phyloP scores from a whole-genome alignment of 2,797 vertebrate genomes.

The Sebastes nivosus region DNA sequence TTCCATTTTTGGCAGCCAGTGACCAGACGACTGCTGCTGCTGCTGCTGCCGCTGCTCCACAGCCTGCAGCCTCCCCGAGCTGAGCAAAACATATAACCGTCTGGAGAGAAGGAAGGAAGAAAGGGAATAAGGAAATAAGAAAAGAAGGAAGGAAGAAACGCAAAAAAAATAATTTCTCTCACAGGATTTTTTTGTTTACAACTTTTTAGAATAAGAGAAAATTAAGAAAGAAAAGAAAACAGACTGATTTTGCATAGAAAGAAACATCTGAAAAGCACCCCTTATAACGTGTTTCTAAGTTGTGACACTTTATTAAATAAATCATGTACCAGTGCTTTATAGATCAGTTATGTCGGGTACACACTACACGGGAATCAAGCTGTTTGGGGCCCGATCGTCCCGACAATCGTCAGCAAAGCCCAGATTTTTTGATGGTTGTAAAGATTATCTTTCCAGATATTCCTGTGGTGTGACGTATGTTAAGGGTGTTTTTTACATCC shows the following conservation, averaged over 20 bases:
- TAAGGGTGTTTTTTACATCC: too few relatives aligned
- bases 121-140: background rate
- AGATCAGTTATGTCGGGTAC: background rate
- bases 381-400: too few relatives aligned
- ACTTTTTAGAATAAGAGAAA: background rate
- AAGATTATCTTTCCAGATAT: too few relatives aligned
- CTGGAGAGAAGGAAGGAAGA: background rate
- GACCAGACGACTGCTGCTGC: conserved; percentile 37
- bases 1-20: conserved; percentile 70
- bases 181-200: background rate
- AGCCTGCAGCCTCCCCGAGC: conserved; percentile 47
- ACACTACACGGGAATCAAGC: too few relatives aligned
- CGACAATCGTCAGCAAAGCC: too few relatives aligned
- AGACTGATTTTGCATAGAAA: background rate
- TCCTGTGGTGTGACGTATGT: too few relatives aligned
- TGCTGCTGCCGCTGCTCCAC: conserved; percentile 34
- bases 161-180: background rate
- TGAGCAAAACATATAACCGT: background rate
- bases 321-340: background rate
- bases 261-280: background rate
- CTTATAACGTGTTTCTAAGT: background rate
- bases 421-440: too few relatives aligned
- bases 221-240: background rate
- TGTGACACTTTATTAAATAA: background rate
- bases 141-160: background rate